Base-by-base conservation (phyloP, 2,888 invertebrate species). In the Acronicta leporina region DNA sequence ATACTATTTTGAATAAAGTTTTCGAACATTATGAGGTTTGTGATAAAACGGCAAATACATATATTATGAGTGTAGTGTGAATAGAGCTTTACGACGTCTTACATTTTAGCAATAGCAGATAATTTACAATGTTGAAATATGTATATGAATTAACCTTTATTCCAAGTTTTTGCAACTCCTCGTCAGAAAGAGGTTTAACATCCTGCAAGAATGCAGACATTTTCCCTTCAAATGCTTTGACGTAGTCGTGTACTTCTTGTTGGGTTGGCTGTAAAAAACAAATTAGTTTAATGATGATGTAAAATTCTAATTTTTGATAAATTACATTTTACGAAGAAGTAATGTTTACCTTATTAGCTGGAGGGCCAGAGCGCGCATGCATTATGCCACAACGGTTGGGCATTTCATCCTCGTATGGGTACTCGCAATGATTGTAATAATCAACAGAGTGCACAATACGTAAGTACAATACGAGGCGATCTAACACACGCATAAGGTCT, bases 341-440 rank as follows among this genome's bases (percentile, higher is more conserved):
- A 35, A 35, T 5, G 13, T 8, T 11, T 71, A 97, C 96, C 92
- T 98, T 98, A 55, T 97, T 96, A 9, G 96, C 95, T 0, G 99
- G 98, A 0, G 98, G 96, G 10, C 97, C 96, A 3, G 99, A 99
- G 48, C 99, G 96, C 0, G 99, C 99, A 85, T 99, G 99, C 95
- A 99, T 98, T 75, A 99, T 99, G 10, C 99, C 99, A 90, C 99
- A 99, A 40, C 99, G 96, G 90, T 99, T 99, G 0, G 99, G 99
- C 99, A 99, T 99, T 90, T 99, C 99, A 88, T 99, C 99, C 90
- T 99, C 99, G 82, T 99, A 99, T 0, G 99, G 99, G 92, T 99
- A 99, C 86, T 99, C 99, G 85, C 98, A 99, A 85, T 99, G 99
- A 92, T 99, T 99, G 93, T 99, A 99, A 89, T 98, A 99, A 90